Conservation (phyloP, 2,113 vertebrate species). For the Pardalotus punctatus region DNA sequence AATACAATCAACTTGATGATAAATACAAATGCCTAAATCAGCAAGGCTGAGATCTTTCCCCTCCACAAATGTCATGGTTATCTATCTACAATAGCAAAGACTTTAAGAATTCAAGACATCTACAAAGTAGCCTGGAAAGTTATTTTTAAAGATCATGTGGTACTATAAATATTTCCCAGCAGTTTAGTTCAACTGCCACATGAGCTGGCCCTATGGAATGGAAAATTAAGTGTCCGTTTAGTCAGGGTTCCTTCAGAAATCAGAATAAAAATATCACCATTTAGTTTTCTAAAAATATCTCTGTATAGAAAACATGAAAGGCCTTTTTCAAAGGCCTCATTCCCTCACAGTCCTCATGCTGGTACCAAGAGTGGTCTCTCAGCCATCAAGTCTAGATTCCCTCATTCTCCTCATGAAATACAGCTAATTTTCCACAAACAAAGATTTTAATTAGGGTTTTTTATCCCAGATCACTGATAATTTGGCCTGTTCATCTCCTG, state of each 20-base stretch:
- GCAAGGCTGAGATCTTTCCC: neutral
- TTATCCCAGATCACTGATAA: neutral
- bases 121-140: neutral
- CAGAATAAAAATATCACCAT: slow-evolving; percentile 24
- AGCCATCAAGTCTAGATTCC: neutral
- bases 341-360: neutral
- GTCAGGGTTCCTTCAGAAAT: slow-evolving; percentile 26
- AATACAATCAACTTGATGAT: neutral
- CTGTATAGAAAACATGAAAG: neutral
- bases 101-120: neutral
- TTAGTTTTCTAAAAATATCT: slow-evolving; percentile 43
- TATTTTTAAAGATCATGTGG: slow-evolving; percentile 44
- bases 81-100: neutral
- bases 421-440: neutral
- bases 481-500: neutral
- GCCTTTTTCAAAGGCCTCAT: neutral
- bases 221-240: slow-evolving; percentile 26
- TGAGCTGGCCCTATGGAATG: neutral
- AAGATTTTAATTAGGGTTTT: neutral
- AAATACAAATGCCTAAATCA: neutral
- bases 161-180: slow-evolving; percentile 40
- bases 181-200: neutral
- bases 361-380: neutral
- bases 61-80: neutral
- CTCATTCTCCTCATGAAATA: neutral